Evolutionary conservation across 2,888 invertebrate species (phyloP), one percentile per base, ranked within the genome.

Genomic region (Crepidodera aurea): DNA sequence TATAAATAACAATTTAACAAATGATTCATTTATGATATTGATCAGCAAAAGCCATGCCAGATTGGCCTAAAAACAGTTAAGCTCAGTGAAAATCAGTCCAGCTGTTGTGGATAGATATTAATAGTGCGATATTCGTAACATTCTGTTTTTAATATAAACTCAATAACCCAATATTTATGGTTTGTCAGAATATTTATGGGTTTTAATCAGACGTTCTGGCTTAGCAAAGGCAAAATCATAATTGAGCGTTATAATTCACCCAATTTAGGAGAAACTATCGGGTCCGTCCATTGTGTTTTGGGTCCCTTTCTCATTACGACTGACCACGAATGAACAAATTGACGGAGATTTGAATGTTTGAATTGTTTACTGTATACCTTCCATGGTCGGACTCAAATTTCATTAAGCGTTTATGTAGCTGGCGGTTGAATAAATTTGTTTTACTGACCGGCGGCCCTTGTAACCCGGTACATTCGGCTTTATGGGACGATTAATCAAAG

Each of bases 351-450:
- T 62, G 62, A 55, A 58, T 58, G 62, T 57, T 53, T 53, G 32
- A 62, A 62, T 62, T 62, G 62, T 62, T 62, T 62, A 58, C 57
- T 55, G 46, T 64, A 51, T 56, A 59, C 53, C 56, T 56, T 56
- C 56, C 16, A 37, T 16, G 46, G 34, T 44, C 39, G 51, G 60
- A 29, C 58, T 53, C 51, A 65, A 65, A 65, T 65, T 65, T 65
- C 65, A 65, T 65, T 65, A 65, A 65, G 46, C 59, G 62, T 62
- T 65, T 55, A 55, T 55, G 55, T 55, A 46, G 46, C 37, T 29
- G n/a, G 56, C 56, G 34, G 56, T 56, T 37, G 56, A 56, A 56
- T 56, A 56, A 56, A 56, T 56, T 56, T 56, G 56, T 34, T 34
- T 16, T 46, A 25, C 34, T 34, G 46, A 46, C 56, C 56, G 37